Base-by-base conservation (phyloP, 2,113 vertebrate species). In the Mystacornis crossleyi region DNA sequence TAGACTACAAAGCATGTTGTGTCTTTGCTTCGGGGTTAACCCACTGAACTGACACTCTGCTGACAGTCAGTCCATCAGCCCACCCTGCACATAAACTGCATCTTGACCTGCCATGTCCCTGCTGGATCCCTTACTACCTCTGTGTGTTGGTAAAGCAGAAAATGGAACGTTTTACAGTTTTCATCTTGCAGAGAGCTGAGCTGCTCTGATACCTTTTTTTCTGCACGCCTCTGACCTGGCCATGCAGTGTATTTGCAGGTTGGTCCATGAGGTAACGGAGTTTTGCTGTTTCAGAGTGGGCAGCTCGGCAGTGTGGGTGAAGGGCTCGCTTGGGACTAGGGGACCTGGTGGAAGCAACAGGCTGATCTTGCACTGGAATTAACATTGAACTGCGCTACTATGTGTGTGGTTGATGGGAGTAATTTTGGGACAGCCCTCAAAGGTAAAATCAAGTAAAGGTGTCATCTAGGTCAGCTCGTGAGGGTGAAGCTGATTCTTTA, bases 1-100 rank as follows among this genome's bases (percentile, higher is more conserved):
- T 81, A 67, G 92, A 94, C 82, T 95, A 91, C 88, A 95, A 95
- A 96, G 96, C 83, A 29, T n/a, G 53, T 61, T 67, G 24, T 94
- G 90, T 86, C 75, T 96, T 94, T 86, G 57, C 81, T 90, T 60
- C 69, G 38, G 85, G 67, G 82, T 96, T 92, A 81, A 86, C 60
- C 75, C 57, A 43, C 79, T 69, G 38, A 74, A 65, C 54, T 86
- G 62, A 66, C n/a, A 25, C 34, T 71, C 73, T 87, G 74, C 47
- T 86, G 67, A 48, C 65, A 65, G 47, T 87, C 74, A 82, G 62
- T 40, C 70, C 47, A 14, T 69, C 77, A 77, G 78, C 79, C 75
- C 58, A 83, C 64, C 71, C 60, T 8, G 2, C 31, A 16, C 60
- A 51, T 65, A 66, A 83, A 7, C 67, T 69, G 13, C 34, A 20